Evolutionary conservation across 2,888 invertebrate genomes (phyloP), one percentile per base, ranked within the genome.

Genomic region (Zonitis immaculata): DNA sequence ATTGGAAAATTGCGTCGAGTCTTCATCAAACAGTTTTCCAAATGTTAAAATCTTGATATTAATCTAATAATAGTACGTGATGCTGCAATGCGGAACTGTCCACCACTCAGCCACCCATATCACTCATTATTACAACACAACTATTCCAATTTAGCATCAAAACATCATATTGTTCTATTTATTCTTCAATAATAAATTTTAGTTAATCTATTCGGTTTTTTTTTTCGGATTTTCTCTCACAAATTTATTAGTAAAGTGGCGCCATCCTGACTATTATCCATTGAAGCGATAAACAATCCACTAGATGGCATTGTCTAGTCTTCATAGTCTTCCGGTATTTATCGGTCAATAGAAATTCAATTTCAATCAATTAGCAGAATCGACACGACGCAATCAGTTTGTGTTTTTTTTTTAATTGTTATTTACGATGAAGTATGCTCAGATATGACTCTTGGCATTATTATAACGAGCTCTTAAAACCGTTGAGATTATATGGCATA

Each of bases 291-390:
- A 18, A 44, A 32, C 12, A 8, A 42, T 54, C 62, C n/a, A 57
- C 57, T 61, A 69, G 68, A 66, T 65, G 66, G 66, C 65, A 59
- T 54, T 60, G n/a, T 25, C 30, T 42, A 44, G 47, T 48, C 46
- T 44, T 26, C 44, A 35, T 47, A 47, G 48, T 47, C 52, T 58
- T 60, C 57, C 57, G 54, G 59, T 18, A 49, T 47, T 58, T 61
- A 63, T 62, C 59, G 66, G 64, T 69, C 68, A 66, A 68, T 69
- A 65, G 58, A 51, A 54, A 58, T 65, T 66, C 61, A 63, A 62
- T 57, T 58, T 58, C 67, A 69, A 68, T 69, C 68, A 68, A 69
- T 68, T 65, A 64, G 60, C 56, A 59, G 49, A 56, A 53, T 48
- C 53, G 56, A 59, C 61, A 54, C 58, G 62, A 58, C 63, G 61